These are phyloP conservation scores for Alces alces DNA, from an alignment of 2,113 vertebrate genomes.

Conservation along the genomic window DNA sequence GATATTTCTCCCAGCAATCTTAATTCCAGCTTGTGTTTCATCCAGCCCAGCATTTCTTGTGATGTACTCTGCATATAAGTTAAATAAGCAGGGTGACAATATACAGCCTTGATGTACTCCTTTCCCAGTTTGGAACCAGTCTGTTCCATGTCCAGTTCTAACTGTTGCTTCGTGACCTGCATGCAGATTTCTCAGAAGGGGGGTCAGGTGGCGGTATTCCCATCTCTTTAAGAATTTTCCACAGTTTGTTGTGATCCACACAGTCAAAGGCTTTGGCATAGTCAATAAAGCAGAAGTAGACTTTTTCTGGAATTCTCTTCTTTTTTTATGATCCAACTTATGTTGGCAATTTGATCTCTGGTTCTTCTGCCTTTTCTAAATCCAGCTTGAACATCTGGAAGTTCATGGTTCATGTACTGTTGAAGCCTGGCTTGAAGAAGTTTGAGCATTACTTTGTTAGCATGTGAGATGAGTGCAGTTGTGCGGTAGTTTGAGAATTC, in stretches of 20 bases:
- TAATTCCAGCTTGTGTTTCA: not conserved
- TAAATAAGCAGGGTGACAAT: not conserved
- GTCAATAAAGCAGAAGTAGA: not conserved
- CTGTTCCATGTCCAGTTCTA: not conserved
- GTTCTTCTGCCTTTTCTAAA: not conserved
- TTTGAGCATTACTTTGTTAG: not conserved
- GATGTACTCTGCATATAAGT: not conserved
- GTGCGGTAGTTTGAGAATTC: not conserved
- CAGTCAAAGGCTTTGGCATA: not conserved
- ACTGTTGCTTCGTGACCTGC: not conserved
- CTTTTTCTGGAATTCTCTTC: not conserved
- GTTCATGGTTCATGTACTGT: not conserved
- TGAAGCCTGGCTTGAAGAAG: not conserved
- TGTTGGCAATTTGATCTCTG: not conserved
- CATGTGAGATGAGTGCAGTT: not conserved
- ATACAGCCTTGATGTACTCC: not conserved
- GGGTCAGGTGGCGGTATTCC: not conserved
- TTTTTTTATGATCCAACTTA: accelerated
- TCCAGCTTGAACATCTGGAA: not conserved
- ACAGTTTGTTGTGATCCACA: not conserved
- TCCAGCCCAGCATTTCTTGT: not conserved
- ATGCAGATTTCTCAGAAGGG: not conserved
- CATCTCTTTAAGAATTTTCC: not conserved
- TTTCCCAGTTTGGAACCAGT: not conserved
- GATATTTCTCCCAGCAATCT: not conserved